These are phyloP conservation scores for Heliconius ismenius DNA, from an alignment of 2,888 invertebrate species.

Conservation along the genomic window DNA sequence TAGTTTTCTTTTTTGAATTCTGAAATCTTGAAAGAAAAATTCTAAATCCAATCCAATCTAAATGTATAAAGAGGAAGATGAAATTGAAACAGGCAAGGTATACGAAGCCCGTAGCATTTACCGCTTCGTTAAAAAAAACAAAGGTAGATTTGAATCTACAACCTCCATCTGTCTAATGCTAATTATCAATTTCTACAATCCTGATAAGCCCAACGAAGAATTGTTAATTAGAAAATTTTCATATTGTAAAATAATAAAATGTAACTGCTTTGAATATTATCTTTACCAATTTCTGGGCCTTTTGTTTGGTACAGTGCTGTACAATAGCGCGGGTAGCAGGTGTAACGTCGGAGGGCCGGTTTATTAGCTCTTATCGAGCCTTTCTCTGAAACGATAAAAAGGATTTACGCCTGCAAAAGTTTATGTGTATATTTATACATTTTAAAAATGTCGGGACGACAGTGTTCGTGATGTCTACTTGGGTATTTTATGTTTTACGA, in stretches of 20 bases:
- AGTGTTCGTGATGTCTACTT: background rate
- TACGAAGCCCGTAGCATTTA: background rate
- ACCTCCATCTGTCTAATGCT: background rate
- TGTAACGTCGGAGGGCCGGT: constrained; percentile 20
- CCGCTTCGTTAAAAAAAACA: background rate
- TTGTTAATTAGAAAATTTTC: constrained; percentile 13
- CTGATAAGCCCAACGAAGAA: background rate
- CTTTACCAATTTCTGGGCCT: constrained; percentile 9
- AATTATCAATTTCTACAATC: background rate
- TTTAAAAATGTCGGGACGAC: background rate
- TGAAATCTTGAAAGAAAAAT: too few relatives aligned
- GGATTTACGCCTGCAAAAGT: constrained; percentile 20
- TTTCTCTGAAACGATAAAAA: constrained; percentile 22
- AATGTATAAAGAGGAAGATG: background rate
- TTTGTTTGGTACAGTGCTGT: constrained; percentile 4
- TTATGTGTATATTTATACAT: constrained; percentile 7
- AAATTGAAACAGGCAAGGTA: background rate
- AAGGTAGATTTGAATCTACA: background rate
- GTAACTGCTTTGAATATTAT: constrained; percentile 7
- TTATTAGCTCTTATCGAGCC: constrained; percentile 28
- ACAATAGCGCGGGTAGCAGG: constrained; percentile 23
- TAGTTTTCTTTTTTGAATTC: too few relatives aligned
- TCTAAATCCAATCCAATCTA: too few relatives aligned
- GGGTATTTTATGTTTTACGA: background rate
- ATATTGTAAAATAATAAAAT: constrained; percentile 16